Evolutionary conservation across 2,113 vertebrate species (phyloP).

Genomic region (Hippolais icterina): DNA sequence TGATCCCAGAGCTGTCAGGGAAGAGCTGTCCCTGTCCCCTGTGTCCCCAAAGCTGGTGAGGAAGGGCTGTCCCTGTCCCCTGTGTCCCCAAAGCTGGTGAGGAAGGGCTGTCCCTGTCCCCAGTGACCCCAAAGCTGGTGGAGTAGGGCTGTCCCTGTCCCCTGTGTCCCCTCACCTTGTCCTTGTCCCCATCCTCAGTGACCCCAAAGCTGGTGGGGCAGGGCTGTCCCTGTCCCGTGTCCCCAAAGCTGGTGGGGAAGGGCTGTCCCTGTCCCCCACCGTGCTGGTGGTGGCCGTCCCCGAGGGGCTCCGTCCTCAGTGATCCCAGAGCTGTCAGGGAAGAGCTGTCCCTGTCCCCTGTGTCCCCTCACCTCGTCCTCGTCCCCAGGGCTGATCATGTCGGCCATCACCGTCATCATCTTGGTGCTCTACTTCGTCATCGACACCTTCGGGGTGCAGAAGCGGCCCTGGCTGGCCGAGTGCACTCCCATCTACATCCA

Average conservation of each 20-base stretch:
- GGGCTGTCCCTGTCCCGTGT: background rate
- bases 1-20: background rate
- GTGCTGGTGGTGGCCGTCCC: no score
- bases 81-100: background rate
- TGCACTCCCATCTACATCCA: constrained; percentile 96
- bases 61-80: background rate
- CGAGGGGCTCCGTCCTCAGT: no score
- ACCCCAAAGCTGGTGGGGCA: background rate
- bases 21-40: no score
- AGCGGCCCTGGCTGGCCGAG: constrained; percentile 81
- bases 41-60: no score
- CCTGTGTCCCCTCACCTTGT: background rate
- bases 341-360: background rate
- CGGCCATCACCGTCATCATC: constrained; percentile 91
- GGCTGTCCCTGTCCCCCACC: no score
- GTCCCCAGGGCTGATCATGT: constrained; percentile 91
- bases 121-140: no score
- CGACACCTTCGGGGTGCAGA: constrained; percentile 85
- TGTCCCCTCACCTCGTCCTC: background rate
- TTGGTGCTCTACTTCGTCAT: constrained; percentile 94
- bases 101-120: background rate
- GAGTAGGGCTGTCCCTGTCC: background rate
- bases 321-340: background rate
- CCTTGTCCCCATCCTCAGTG: accelerated
- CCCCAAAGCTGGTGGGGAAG: no score